Percentiles rank a stretch among this genome's conserved stretches.
phyloP scores from a whole-genome alignment of 1,140 invertebrate genomes.

The Proales similis region DNA sequence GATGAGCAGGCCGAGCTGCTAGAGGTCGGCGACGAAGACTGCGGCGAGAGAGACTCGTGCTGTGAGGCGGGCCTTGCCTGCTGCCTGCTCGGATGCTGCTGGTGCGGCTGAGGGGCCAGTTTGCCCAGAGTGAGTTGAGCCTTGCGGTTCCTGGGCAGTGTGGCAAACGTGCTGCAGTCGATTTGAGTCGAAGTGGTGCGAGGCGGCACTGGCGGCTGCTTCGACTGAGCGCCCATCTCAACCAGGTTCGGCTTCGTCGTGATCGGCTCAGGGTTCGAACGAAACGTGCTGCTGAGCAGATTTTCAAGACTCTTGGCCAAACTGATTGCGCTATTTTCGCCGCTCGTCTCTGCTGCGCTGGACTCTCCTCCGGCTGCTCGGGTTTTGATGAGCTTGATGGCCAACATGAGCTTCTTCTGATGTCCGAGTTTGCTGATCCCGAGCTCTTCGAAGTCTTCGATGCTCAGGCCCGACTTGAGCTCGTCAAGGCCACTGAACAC shows the following conservation, averaged over 20 bases:
- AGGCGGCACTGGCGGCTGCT: conserved; percentile 32
- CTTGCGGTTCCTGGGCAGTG: no score
- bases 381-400: conserved; percentile 94
- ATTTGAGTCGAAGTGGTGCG: no score
- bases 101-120: no score
- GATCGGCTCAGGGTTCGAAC: conserved; percentile 11
- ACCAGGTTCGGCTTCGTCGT: conserved; percentile 8
- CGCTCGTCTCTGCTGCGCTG: conserved; percentile 27
- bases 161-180: no score
- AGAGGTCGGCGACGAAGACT: no score
- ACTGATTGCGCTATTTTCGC: conserved; percentile 29
- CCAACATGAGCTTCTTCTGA: conserved; percentile 93
- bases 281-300: conserved; percentile 34
- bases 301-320: conserved; percentile 36
- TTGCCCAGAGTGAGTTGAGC: no score
- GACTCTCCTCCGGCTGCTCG: conserved; percentile 40
- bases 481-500: conserved; percentile 82
- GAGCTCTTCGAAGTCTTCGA: conserved; percentile 98
- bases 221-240: neutral
- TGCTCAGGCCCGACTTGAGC: conserved; percentile 74
- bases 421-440: conserved; percentile 79
- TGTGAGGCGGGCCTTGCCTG: no score
- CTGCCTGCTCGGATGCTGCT: no score
- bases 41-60: no score
- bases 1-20: no score